These are phyloP conservation scores for Pica pica DNA, from an alignment of 2,113 vertebrate genomes.

Conservation along the genomic window DNA sequence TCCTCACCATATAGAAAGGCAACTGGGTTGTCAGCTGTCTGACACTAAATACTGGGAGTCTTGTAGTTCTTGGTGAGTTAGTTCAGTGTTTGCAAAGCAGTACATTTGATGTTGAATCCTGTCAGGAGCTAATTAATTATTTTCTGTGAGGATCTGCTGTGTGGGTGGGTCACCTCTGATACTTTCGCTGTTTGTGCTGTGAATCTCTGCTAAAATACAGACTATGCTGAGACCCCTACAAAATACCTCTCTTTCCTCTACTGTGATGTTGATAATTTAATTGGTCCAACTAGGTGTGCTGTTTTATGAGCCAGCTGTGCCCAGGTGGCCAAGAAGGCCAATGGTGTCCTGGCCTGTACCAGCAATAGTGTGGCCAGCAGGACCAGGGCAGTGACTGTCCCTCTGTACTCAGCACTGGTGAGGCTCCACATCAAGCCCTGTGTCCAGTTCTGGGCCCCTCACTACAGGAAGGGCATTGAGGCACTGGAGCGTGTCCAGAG, in stretches of 20 bases:
- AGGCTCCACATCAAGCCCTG: accelerated
- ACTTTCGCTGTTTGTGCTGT: not conserved
- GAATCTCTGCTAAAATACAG: not conserved
- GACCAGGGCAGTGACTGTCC: not conserved
- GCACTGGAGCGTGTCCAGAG: accelerated
- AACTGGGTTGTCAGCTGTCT: not conserved
- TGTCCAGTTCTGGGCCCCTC: not conserved
- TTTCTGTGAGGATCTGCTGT: not conserved
- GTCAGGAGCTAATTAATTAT: not conserved
- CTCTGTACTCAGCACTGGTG: not conserved
- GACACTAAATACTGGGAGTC: not conserved
- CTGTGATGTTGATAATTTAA: accelerated
- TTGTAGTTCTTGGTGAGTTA: not conserved
- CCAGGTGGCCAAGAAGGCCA: not conserved
- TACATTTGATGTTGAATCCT: not conserved
- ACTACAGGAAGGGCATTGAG: not conserved
- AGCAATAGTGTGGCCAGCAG: not conserved
- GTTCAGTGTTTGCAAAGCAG: not conserved
- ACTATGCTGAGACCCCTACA: not conserved
- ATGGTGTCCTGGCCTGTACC: not conserved
- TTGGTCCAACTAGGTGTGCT: not conserved
- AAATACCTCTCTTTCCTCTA: not conserved
- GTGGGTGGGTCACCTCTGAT: not conserved
- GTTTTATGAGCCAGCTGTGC: not conserved
- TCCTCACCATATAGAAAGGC: not conserved